A percentile compares a stretch with the other conserved stretches of the same genome.
These are phyloP conservation scores for Ageneiosus marmoratus DNA, from an alignment of 2,113 vertebrate genomes.

Conservation along the genomic window DNA sequence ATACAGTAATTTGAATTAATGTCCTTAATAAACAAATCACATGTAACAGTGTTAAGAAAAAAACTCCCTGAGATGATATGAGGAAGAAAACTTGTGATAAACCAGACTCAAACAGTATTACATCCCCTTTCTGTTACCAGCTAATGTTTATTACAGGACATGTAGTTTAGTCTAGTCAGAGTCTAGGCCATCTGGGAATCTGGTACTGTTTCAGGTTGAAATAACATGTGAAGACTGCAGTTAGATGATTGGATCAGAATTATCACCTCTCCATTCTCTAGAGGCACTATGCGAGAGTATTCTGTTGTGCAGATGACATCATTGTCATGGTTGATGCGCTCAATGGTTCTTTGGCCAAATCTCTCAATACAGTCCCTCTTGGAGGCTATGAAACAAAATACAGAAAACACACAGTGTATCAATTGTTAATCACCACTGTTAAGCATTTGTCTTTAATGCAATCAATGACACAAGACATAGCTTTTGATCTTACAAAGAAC, in stretches of 20 bases:
- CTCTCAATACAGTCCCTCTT: conserved; percentile 93
- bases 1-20: no score
- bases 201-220: background rate
- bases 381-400: conserved; percentile 75
- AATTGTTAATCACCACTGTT: no score
- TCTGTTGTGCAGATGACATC: conserved; percentile 88
- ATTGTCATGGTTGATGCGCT: conserved; percentile 81
- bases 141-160: background rate
- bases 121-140: background rate
- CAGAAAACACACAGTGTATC: background rate
- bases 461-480: background rate
- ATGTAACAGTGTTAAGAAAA: background rate
- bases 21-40: background rate
- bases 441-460: background rate
- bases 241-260: background rate
- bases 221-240: background rate
- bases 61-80: background rate
- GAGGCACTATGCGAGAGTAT: conserved; percentile 90
- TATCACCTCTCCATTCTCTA: conserved; percentile 92
- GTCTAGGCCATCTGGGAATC: background rate
- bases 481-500: background rate
- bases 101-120: background rate
- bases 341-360: conserved; percentile 84
- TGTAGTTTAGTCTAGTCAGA: background rate
- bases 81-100: background rate